Base-by-base conservation (phyloP, 2,888 invertebrate genomes). In the Cryptophagus acutangulus region DNA sequence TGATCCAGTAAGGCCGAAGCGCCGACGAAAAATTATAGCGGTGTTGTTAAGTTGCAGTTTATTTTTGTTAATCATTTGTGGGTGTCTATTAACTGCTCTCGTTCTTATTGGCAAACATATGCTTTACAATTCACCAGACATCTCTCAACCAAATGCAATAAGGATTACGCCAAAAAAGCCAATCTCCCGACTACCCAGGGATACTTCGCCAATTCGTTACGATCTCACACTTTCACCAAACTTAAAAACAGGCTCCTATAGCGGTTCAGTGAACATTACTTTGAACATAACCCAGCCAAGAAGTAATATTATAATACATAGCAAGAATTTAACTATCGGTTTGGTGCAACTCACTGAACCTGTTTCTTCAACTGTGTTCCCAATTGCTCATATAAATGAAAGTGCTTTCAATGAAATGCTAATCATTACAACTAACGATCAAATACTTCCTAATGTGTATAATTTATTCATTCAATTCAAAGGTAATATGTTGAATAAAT, bases 171-270 rank as follows among this genome's bases (percentile, higher is more conserved):
- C 37, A 8, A 26, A 26, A n/a, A 26, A 37, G 15, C 16, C 26
- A 24, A 34, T 46, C 5, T 74, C 71, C 48, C 74, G 84, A 28
- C 66, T 87, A 34, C 78, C 83, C 0, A 64, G 67, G 5, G 72
- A 76, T 33, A 71, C 81, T 1, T 65, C 67, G 10, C 84, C 86
- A 0, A 46, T 73, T 2, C 74, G 76, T 41, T 87, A 87, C 57
- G 77, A 82, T 38, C 62, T 87, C 3, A 73, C 70, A 10, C 65
- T 86, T 37, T 71, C 76, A 39, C 84, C 86, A 0, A 72, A 83
- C 59, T 71, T 87, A 34, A 66, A 69, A 9, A 67, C 67, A n/a
- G 78, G 78, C 20, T 71, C 67, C 1, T 84, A 78, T 57, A 60
- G 63, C 8, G 84, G 84, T 9, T 69, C 70, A 33, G 77, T 79